These are phyloP conservation scores for Rhabditoides inermis DNA, from an alignment of 2,888 invertebrate genomes.

Conservation along the genomic window DNA sequence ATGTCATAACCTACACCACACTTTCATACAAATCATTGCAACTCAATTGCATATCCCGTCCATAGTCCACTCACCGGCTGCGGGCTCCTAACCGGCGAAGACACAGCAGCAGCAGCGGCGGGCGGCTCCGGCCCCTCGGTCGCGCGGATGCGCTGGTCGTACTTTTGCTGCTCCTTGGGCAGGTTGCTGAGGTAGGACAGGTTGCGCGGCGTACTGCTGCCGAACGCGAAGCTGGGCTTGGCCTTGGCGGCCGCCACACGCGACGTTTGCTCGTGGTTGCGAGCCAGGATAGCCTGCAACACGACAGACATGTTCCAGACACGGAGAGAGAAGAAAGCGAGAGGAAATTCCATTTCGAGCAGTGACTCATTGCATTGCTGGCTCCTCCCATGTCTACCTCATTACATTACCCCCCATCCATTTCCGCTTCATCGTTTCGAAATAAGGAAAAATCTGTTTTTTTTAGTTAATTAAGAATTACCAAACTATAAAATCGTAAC, in stretches of 20 bases:
- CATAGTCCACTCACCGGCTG: conserved; percentile 2
- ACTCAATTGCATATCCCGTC: conserved; percentile 14
- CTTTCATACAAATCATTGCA: conserved; percentile 10
- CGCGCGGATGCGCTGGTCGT: too few relatives aligned
- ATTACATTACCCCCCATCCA: too few relatives aligned
- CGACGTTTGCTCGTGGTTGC: conserved; percentile 40
- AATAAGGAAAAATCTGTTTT: too few relatives aligned
- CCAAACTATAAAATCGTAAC: too few relatives aligned
- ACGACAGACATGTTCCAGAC: neutral
- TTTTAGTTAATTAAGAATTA: too few relatives aligned
- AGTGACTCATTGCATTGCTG: conserved; percentile 9
- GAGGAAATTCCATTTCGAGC: neutral
- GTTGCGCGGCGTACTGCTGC: conserved; percentile 45
- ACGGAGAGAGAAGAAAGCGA: neutral
- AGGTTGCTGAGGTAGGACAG: conserved; percentile 38
- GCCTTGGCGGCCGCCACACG: conserved; percentile 23
- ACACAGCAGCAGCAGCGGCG: neutral
- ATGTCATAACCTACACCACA: neutral
- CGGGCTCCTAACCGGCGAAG: neutral
- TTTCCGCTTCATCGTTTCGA: too few relatives aligned
- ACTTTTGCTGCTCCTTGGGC: conserved; percentile 21
- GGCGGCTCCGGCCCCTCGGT: conserved; percentile 19
- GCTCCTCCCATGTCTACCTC: too few relatives aligned
- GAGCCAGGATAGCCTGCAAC: conserved; percentile 32
- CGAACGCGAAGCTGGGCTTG: conserved; percentile 41